Percentiles rank a stretch among this genome's conserved stretches.
phyloP scores from a whole-genome alignment of 1,140 invertebrate genomes.

The Lepidostoma basale region DNA sequence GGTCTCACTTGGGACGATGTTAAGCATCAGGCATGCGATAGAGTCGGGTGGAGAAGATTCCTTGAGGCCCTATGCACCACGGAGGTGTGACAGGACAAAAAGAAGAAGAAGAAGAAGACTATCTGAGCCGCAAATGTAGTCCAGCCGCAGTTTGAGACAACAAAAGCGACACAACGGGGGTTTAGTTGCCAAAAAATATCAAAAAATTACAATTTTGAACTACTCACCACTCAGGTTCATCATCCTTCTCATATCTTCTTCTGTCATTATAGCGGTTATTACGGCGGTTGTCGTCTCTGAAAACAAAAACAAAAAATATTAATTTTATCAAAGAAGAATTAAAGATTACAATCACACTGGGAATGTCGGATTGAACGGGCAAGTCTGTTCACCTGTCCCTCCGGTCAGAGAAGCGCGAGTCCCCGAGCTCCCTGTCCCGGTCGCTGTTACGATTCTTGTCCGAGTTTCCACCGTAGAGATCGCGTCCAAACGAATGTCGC shows the following conservation, averaged over 20 bases:
- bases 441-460: constrained; percentile 51
- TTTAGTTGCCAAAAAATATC: neutral
- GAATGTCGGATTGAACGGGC: neutral
- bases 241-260: constrained; percentile 59
- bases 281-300: constrained; percentile 57
- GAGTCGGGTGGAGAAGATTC: too few species aligned
- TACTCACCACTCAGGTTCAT: constrained; percentile 59
- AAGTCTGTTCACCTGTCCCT: constrained; percentile 51
- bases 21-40: too few species aligned
- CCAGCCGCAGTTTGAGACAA: too few species aligned
- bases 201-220: neutral
- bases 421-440: constrained; percentile 56
- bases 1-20: too few species aligned
- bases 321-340: neutral
- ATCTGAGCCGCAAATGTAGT: too few species aligned
- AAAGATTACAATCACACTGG: neutral
- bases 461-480: constrained; percentile 57
- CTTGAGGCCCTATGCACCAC: too few species aligned
- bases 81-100: too few species aligned
- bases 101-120: too few species aligned
- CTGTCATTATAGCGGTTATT: constrained; percentile 56
- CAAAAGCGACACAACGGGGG: too few species aligned
- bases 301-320: constrained; percentile 18
- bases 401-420: constrained; percentile 48
- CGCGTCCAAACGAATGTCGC: constrained; percentile 62